Evolutionary conservation across 2,888 invertebrate species (phyloP), one percentile per base, ranked within the genome.

Genomic region (Rhagium mordax): DNA sequence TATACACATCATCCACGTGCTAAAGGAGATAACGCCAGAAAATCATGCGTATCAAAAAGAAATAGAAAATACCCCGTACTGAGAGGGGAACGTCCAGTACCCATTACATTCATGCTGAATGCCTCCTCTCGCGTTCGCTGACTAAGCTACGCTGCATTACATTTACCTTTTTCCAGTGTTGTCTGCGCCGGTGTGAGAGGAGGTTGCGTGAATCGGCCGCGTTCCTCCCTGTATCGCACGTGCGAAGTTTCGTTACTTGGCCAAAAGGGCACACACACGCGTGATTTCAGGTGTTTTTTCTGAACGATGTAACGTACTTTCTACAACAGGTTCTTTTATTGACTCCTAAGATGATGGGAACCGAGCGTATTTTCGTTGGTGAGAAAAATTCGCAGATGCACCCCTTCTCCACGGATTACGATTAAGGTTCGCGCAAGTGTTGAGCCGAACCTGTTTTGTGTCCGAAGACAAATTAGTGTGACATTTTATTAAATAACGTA

Each of bases 121-220:
- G 68, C 47, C 41, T 41, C 16, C 57, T 48, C 69, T 48, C 62
- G 49, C 49, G 60, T 53, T 61, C 60, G 62, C 71, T 41, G 27
- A 27, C 72, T 70, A 64, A 71, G 67, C 59, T 59, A 66, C 69
- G 51, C 74, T 65, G 27, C 6, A 65, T 33, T 64, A 33, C 21
- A 48, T 61, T 33, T 33, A 18, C 27, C 61, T 69, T 49, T 67
- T 64, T 74, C n/a, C 76, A 76, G 76, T 76, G 74, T 72, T 61
- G 72, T 75, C 49, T 59, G 67, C 65, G 66, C 57, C 74, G 74
- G 20, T 62, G 72, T 57, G 49, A 48, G 64, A 68, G 60, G 18
- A 67, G 67, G 67, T 53, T 33, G 29, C 59, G 67, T 62, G 27
- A 16, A 29, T 16, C 51, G 48, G 29, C 29, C 59, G 67, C 51